A percentile compares a stretch with the other conserved stretches of the same genome.
phyloP scores from a whole-genome alignment of 1,140 invertebrate species.

The Lucilia cuprina region DNA sequence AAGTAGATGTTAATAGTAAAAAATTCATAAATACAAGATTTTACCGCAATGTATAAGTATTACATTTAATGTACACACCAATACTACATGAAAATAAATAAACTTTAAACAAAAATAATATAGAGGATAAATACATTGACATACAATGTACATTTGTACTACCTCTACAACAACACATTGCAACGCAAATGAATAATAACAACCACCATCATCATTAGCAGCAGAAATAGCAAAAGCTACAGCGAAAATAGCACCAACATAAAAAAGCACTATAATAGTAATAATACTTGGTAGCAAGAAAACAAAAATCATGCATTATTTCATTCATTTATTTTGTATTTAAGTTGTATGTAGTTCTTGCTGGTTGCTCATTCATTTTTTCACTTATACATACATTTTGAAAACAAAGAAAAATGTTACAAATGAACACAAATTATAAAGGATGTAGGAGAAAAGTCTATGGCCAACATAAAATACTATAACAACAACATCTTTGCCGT shows the following conservation, averaged over 20 bases:
- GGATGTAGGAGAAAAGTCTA: background rate
- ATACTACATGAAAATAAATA: background rate
- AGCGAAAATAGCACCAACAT: background rate
- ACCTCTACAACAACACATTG: background rate
- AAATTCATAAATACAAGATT: background rate
- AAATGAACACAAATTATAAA: constrained; percentile 3
- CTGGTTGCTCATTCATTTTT: no score
- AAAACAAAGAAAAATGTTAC: background rate
- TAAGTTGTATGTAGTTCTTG: no score
- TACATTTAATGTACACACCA: background rate
- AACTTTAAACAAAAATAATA: background rate
- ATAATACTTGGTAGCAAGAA: background rate
- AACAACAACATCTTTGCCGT: background rate
- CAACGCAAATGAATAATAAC: background rate
- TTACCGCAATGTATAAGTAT: constrained; percentile 23
- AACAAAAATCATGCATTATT: background rate
- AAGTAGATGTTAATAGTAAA: background rate
- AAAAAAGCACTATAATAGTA: background rate
- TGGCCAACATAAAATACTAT: background rate
- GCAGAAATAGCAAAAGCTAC: background rate
- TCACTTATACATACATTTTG: no score
- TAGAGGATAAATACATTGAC: background rate
- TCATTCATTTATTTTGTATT: background rate
- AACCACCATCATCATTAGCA: background rate
- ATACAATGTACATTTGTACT: background rate